Percentiles rank a stretch among this genome's conserved stretches.
phyloP scores from a whole-genome alignment of 2,797 vertebrate species.

The Tapera naevia region DNA sequence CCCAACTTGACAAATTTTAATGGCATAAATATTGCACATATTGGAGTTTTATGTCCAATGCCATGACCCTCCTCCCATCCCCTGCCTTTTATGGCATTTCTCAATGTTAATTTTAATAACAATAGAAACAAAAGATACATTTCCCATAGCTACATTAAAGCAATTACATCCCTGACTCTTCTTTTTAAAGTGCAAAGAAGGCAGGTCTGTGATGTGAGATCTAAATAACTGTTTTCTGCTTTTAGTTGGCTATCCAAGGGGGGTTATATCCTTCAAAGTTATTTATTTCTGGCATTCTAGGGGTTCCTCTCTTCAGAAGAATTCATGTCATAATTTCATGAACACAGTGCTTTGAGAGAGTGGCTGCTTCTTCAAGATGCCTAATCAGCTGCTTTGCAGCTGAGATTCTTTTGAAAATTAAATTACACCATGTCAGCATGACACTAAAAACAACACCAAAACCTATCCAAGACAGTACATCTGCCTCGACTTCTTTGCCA shows the following conservation, averaged over 20 bases:
- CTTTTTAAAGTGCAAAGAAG: neutral
- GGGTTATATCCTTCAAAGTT: neutral
- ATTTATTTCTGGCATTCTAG: constrained; percentile 12
- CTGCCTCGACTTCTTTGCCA: constrained; percentile 31
- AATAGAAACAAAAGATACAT: constrained; percentile 1
- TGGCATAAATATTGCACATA: neutral
- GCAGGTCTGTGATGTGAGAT: neutral
- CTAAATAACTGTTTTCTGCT: neutral
- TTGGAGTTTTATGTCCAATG: neutral
- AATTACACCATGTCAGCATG: constrained; percentile 40
- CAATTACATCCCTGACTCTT: neutral
- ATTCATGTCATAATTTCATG: constrained; percentile 31
- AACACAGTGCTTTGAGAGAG: neutral
- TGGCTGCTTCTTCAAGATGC: constrained; percentile 29
- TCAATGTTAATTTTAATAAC: neutral
- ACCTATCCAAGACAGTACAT: neutral
- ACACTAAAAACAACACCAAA: constrained; percentile 29
- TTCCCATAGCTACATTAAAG: neutral
- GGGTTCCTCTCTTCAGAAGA: constrained; percentile 5
- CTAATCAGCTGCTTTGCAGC: constrained; percentile 28
- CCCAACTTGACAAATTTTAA: neutral
- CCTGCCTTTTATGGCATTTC: neutral
- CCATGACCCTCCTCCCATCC: neutral
- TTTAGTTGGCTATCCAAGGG: neutral
- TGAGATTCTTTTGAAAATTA: constrained; percentile 58